Evolutionary conservation across 2,888 invertebrate genomes (phyloP).

Genomic region (Drosophila fulvimacula): DNA sequence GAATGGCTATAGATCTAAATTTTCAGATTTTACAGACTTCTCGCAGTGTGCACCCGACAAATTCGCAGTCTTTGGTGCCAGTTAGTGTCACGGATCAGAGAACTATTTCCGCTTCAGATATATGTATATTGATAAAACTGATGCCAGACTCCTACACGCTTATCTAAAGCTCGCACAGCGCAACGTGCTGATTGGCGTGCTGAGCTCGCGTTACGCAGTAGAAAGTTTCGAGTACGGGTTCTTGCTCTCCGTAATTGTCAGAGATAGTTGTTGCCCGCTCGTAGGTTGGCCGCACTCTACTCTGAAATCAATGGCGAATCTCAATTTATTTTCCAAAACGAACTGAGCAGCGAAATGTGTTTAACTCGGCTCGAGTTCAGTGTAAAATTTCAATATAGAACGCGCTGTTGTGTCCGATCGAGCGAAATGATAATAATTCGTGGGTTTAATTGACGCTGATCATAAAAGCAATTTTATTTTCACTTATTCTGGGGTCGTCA

Average conservation of each 20-base stretch:
- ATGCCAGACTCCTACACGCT: conserved; percentile 27
- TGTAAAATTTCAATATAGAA: conserved; percentile 35
- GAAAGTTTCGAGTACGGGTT: conserved; percentile 16
- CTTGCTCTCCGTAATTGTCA: conserved; percentile 1
- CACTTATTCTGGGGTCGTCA: conserved; percentile 24
- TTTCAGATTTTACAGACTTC: not conserved
- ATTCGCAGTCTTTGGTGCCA: conserved; percentile 4
- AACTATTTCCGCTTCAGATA: conserved; percentile 39
- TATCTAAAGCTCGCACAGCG: conserved; percentile 37
- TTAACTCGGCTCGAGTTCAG: conserved; percentile 34
- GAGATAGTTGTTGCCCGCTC: conserved; percentile 15
- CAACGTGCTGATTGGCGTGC: conserved; percentile 44
- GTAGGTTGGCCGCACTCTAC: conserved; percentile 26
- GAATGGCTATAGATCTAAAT: conserved; percentile 4
- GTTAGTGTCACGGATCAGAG: conserved; percentile 9
- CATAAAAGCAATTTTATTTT: conserved; percentile 26
- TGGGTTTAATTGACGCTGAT: conserved; percentile 41
- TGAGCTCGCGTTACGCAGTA: conserved; percentile 33
- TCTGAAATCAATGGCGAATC: conserved; percentile 56
- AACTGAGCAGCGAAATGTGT: conserved; percentile 18
- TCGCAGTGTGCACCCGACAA: conserved; percentile 14
- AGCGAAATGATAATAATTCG: conserved; percentile 25
- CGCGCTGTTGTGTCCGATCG: not conserved
- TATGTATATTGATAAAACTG: conserved; percentile 21
- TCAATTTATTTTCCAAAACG: conserved; percentile 37